phyloP scores from a whole-genome alignment of 2,888 invertebrate genomes.

The Thecocarcelia acutangulata region DNA sequence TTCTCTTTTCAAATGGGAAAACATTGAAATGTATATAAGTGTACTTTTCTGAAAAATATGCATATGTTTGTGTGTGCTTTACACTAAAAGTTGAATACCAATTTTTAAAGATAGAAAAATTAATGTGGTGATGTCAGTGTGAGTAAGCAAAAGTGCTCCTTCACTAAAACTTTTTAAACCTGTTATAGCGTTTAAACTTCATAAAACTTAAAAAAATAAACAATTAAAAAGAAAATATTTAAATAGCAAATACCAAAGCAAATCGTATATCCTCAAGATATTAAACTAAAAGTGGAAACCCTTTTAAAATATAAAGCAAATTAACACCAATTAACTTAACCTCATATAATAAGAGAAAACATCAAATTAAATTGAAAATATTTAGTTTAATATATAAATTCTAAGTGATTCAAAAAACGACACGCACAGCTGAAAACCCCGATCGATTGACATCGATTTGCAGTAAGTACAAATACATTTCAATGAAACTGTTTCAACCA shows the following conservation, averaged over 20 bases:
- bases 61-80: no score
- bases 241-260: constrained; percentile 25
- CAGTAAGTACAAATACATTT: constrained; percentile 60
- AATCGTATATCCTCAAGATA: constrained; percentile 19
- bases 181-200: constrained; percentile 38
- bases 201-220: constrained; percentile 45
- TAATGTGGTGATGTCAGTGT: constrained; percentile 5
- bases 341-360: constrained; percentile 51
- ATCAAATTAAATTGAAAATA: constrained; percentile 25
- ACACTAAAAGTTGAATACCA: no score
- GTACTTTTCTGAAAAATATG: background rate
- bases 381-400: constrained; percentile 38
- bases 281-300: constrained; percentile 32
- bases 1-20: background rate
- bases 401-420: constrained; percentile 23
- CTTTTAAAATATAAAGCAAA: constrained; percentile 42
- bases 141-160: background rate
- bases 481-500: constrained; percentile 34
- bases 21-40: background rate
- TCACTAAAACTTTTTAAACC: background rate
- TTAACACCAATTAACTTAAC: constrained; percentile 54
- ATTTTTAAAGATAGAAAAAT: background rate
- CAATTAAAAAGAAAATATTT: constrained; percentile 31
- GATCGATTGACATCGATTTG: constrained; percentile 68
- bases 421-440: constrained; percentile 30